phyloP scores from a whole-genome alignment of 2,113 vertebrate genomes.

The Lanius ludovicianus region DNA sequence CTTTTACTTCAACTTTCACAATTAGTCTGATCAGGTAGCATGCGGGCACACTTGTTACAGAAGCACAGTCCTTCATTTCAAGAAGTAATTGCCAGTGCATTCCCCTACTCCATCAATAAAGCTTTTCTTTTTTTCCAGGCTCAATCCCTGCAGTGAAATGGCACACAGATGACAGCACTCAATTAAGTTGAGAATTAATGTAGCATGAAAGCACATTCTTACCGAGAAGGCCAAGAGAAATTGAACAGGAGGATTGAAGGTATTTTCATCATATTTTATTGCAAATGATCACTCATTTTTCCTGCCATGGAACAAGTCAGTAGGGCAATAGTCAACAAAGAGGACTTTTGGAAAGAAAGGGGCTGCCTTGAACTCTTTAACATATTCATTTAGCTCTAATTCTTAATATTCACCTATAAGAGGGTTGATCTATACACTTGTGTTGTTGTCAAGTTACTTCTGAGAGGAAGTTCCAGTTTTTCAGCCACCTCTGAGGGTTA shows the following conservation, averaged over 20 bases:
- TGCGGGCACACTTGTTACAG: neutral
- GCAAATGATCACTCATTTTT: slow-evolving; percentile 32
- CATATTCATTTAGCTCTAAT: neutral
- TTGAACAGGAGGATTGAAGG: slow-evolving; percentile 3
- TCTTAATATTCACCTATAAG: neutral
- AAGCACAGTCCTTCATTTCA: neutral
- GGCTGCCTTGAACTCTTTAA: neutral
- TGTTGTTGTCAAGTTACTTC: neutral
- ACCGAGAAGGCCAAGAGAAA: neutral
- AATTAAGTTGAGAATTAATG: slow-evolving; percentile 65
- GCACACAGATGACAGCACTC: slow-evolving; percentile 52
- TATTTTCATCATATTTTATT: slow-evolving; percentile 44
- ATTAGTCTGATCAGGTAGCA: neutral
- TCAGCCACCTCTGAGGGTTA: neutral
- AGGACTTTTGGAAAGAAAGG: neutral
- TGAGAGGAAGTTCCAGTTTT: neutral
- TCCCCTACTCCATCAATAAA: neutral
- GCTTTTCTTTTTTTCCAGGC: neutral
- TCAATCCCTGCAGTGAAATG: slow-evolving; percentile 4
- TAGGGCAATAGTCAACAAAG: neutral
- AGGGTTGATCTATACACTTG: neutral
- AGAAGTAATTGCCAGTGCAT: neutral
- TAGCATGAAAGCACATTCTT: slow-evolving; percentile 46
- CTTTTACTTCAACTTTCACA: neutral
- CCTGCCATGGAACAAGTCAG: neutral